Evolutionary conservation across 2,888 invertebrate genomes (phyloP).

Genomic region (Harpalus rubripes): DNA sequence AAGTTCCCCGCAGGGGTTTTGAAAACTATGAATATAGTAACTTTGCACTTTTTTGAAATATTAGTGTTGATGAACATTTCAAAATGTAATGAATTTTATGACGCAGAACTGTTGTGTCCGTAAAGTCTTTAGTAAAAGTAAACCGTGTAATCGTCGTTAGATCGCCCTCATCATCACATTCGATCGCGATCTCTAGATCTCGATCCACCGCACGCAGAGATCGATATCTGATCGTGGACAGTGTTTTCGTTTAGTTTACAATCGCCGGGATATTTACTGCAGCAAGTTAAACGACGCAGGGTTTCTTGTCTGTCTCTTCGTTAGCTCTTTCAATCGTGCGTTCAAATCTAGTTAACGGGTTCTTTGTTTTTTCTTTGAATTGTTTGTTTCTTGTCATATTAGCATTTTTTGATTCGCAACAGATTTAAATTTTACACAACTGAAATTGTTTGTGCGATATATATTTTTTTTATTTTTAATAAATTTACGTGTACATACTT

Average conservation of each 20-base stretch:
- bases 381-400: not conserved
- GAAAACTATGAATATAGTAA: too few species aligned
- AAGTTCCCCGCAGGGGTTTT: too few species aligned
- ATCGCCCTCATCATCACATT: constrained; percentile 18
- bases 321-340: constrained; percentile 41
- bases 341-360: constrained; percentile 47
- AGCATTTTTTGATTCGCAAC: not conserved
- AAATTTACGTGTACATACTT: too few species aligned
- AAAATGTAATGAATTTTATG: not conserved
- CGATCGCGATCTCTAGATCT: constrained; percentile 61
- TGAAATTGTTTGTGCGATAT: not conserved
- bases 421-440: not conserved
- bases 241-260: constrained; percentile 53
- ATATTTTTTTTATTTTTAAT: not conserved
- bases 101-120: not conserved
- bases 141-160: not conserved
- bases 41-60: too few species aligned
- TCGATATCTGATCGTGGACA: constrained; percentile 50
- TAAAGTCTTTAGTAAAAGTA: not conserved
- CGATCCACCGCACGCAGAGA: constrained; percentile 31
- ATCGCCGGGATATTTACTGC: constrained; percentile 42
- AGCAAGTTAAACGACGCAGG: constrained; percentile 36
- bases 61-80: not conserved
- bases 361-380: constrained; percentile 28
- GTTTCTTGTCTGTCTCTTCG: constrained; percentile 31